Evolutionary conservation across 2,797 vertebrate genomes (phyloP), one percentile per base, ranked within the genome.

Genomic region (Catostomus latipinnis): DNA sequence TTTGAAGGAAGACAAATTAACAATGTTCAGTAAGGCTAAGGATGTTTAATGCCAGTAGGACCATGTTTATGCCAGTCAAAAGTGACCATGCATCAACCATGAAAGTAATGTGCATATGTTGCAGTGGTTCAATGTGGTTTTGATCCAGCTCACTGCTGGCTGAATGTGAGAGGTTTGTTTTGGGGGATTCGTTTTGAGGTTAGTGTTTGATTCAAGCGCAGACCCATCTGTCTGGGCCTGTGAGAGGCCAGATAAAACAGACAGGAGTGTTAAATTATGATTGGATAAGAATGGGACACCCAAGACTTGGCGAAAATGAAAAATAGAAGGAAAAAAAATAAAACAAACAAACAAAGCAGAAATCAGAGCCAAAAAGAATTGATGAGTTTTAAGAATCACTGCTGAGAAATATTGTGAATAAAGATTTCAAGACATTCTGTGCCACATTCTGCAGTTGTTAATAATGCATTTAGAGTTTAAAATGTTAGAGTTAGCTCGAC

Each of bases 181-280:
- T 74, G 83, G 4, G 71, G 84, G 11, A 69, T 87, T 87, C 18
- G 9, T 54, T 78, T 84, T 87, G 77, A 87, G 86, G 88, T 65
- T 9, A 8, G 82, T 88, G 58, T 7, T 68, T 89, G 85, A 89
- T 45, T 80, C 69, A 84, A 84, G 45, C 67, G 10, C 68, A 69
- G 34, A 54, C 45, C 0, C 80, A 71, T 73, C 78, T 81, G 63
- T 87, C 14, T 83, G 48, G n/a, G 80, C 53, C 71, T 85, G 54
- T 84, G 76, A 87, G 43, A 2, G 71, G 34, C 5, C 43, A 85
- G 81, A 82, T 87, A 89, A 86, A 13, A 49, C 79, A 48, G 66
- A 56, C 8, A 48, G 84, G 63, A 1, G 3, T 76, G 81, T 85
- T 79, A 85, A 76, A 84, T 81, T 65, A 71, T 67, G 69, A 80